These are phyloP conservation scores for Heteronetta atricapilla DNA, from an alignment of 2,113 vertebrate species.

Conservation along the genomic window DNA sequence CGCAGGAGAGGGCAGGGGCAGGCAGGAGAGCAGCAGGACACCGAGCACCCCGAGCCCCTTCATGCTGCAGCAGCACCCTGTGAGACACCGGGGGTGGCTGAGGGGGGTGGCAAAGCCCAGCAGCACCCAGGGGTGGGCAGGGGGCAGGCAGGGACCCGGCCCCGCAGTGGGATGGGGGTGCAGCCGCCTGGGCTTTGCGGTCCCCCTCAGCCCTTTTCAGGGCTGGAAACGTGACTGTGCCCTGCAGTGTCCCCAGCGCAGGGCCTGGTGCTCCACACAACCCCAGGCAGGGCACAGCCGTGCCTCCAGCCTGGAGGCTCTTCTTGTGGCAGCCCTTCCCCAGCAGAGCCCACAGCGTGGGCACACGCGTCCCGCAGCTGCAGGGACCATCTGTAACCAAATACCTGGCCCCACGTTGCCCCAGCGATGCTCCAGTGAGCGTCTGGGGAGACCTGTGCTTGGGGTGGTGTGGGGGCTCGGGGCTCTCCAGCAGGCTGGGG, in stretches of 20 bases:
- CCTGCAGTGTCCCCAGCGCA: neutral
- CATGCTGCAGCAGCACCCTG: slow-evolving; percentile 35
- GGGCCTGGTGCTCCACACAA: fast-evolving
- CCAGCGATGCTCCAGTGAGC: neutral
- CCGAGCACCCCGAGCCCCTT: neutral
- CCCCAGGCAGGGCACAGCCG: fast-evolving
- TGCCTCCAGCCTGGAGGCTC: neutral
- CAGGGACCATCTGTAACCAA: neutral
- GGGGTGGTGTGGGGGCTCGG: neutral
- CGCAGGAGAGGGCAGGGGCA: slow-evolving; percentile 39
- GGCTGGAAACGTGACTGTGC: neutral
- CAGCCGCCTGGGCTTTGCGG: too few species aligned
- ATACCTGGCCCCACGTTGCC: neutral
- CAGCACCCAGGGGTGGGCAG: neutral
- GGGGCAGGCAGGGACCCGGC: neutral
- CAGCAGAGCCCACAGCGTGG: fast-evolving
- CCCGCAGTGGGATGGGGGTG: too few species aligned
- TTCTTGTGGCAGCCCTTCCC: neutral
- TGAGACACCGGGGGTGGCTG: neutral
- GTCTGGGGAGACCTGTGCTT: fast-evolving
- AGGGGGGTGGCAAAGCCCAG: neutral
- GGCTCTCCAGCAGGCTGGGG: neutral
- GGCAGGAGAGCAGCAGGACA: slow-evolving; percentile 41
- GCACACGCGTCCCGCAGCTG: neutral
- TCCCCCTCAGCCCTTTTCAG: too few species aligned